Conservation (phyloP, 2,113 vertebrate genomes). For the Oryctolagus cuniculus region mOryCun1.1 NC_091448.1:40594501-40595000, state of each 20-base stretch:
- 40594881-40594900: conserved; percentile 11
- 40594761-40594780: neutral
- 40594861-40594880: neutral
- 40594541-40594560: neutral
- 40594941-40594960: neutral
- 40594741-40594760: neutral
- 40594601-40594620: neutral
- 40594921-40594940: neutral
- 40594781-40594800: neutral
- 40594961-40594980: neutral
- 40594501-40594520: neutral
- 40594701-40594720: neutral
- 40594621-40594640: neutral
- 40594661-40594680: neutral
- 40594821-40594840: neutral
- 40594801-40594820: neutral
- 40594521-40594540: neutral
- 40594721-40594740: neutral
- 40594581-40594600: neutral
- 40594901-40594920: neutral
- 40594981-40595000: neutral
- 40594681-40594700: neutral
- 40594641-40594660: neutral
- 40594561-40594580: neutral
- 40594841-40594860: neutral